Base-by-base conservation (phyloP, 2,113 vertebrate genomes). In the Chrysochloris asiatica region DNA sequence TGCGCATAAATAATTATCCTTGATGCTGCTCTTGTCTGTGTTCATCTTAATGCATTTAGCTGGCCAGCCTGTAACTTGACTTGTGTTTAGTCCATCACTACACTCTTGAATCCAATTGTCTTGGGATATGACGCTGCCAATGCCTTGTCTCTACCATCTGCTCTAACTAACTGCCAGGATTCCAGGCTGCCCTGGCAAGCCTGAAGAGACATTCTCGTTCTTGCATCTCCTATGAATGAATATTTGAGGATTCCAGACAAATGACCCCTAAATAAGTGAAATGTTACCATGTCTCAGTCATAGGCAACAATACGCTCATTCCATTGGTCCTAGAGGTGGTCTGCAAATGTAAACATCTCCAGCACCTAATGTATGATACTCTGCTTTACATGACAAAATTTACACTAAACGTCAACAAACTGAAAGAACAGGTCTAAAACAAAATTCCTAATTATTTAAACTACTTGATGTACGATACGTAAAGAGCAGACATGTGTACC, bases 141-240 rank as follows among this genome's bases (percentile, higher is more conserved):
- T 45, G 48, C 8, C 38, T 95, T n/a, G 83, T 86, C 87, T 93
- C 50, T 13, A 76, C 87, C 94, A 93, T 96, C 93, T 95, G 95
- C 78, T 90, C 54, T 78, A 30, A 56, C n/a, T 88, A 33, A 75
- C 21, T 92, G 89, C 89, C 92, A 91, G 81, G n/a, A 79, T 80
- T 92, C 38, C 78, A 0, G 8, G 71, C 61, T 91, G 48, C 78
- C 78, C 87, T 78, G 38, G 85, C 11, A 93, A 89, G 52, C 73
- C 61, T 92, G 28, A 28, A 80, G 59, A 75, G 78, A 65, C 41
- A 73, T 90, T 87, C 84, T 88, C 24, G 4, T 86, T 79, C 86
- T 52, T 30, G 52, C 50, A 9, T 89, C 69, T 90, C 47, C 28
- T 24, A 1, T 72, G n/a, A n/a, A n/a, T 56, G 80, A 93, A 86